Conservation (phyloP, 1,140 invertebrate genomes). For the Protaetia brevitarsis region DNA sequence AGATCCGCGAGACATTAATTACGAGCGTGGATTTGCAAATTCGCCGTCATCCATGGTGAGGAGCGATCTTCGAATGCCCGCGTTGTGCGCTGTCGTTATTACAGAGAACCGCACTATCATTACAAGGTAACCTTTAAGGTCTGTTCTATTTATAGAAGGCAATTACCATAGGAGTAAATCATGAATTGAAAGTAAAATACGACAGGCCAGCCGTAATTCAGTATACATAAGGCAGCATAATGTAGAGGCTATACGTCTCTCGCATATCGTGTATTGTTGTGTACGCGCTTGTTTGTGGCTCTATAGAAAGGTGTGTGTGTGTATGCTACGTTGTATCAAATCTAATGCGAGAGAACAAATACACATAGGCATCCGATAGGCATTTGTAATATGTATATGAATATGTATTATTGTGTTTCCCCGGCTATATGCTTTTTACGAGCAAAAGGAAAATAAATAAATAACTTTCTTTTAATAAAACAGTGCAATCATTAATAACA, state of each 20-base stretch:
- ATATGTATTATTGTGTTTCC: no score
- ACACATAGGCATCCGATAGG: no score
- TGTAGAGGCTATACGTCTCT: slow-evolving; percentile 5
- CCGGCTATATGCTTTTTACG: no score
- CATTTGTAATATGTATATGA: no score
- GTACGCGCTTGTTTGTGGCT: slow-evolving; percentile 1
- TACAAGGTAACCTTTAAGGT: slow-evolving; percentile 16
- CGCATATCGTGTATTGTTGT: background rate
- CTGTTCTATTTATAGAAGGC: slow-evolving; percentile 18
- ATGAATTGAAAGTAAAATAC: slow-evolving; percentile 15
- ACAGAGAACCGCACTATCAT: slow-evolving; percentile 8
- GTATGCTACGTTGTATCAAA: background rate
- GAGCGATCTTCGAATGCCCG: background rate
- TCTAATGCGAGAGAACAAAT: no score
- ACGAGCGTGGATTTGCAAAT: slow-evolving; percentile 10
- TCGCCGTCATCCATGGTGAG: background rate
- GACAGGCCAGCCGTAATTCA: background rate
- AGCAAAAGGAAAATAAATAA: no score
- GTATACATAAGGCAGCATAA: background rate
- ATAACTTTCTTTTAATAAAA: no score
- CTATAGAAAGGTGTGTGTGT: slow-evolving; percentile 2
- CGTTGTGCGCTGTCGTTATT: slow-evolving; percentile 9
- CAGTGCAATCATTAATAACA: no score
- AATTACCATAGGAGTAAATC: slow-evolving; percentile 17
- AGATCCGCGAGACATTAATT: background rate